Conservation (phyloP, 2,888 invertebrate genomes). For the Nephrotoma flavescens region DNA sequence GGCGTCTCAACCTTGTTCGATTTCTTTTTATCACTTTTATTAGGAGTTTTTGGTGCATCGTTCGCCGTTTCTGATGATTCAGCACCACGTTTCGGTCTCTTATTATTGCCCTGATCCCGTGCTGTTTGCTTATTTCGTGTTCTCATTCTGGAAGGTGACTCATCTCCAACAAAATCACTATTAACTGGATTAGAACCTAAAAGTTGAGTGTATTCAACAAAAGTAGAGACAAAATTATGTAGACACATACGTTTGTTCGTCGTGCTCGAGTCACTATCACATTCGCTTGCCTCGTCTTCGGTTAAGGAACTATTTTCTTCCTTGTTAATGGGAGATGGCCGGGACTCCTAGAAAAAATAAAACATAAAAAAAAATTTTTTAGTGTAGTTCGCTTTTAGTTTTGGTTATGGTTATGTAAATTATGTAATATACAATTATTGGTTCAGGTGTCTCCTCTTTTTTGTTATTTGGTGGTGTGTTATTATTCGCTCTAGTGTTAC, state of each 20-base stretch:
- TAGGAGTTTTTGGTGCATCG: slow-evolving; percentile 34
- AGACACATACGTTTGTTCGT: slow-evolving; percentile 37
- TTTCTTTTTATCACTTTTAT: slow-evolving; percentile 32
- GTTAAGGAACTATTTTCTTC: slow-evolving; percentile 68
- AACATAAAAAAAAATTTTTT: neutral
- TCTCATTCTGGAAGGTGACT: slow-evolving; percentile 77
- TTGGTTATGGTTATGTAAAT: neutral
- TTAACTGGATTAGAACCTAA: slow-evolving; percentile 10
- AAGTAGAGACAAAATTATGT: neutral
- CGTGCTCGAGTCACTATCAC: slow-evolving; percentile 87
- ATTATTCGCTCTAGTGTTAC: slow-evolving; percentile 53
- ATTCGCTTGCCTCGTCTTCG: slow-evolving; percentile 85
- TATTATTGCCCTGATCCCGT: slow-evolving; percentile 46
- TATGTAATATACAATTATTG: slow-evolving; percentile 12
- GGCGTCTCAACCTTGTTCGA: slow-evolving; percentile 38
- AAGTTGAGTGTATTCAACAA: slow-evolving; percentile 11
- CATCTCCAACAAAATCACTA: slow-evolving; percentile 34
- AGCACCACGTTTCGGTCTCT: slow-evolving; percentile 44
- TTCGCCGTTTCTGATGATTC: slow-evolving; percentile 27
- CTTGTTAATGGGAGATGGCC: slow-evolving; percentile 53
- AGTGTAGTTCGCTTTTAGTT: neutral
- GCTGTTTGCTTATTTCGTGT: slow-evolving; percentile 59
- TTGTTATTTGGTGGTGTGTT: slow-evolving; percentile 70
- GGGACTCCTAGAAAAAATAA: slow-evolving; percentile 25
- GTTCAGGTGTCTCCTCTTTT: slow-evolving; percentile 56